Percentiles rank a stretch among this genome's conserved stretches.
Conservation (phyloP, 2,113 vertebrate genomes). For the Aythya baeri region DNA sequence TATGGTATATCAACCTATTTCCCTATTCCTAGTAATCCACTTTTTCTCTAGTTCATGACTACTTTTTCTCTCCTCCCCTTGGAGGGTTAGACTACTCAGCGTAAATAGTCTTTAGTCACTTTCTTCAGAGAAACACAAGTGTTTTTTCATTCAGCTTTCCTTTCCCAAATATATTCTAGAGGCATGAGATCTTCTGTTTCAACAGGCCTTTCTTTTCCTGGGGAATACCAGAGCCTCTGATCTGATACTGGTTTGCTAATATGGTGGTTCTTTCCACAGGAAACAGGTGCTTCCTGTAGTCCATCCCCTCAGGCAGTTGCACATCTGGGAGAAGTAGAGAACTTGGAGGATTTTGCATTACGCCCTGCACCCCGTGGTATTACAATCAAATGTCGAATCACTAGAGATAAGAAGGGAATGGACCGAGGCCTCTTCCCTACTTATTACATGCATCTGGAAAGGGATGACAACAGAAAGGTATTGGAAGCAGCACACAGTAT, state of each 20-base stretch:
- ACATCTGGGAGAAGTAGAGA: constrained; percentile 81
- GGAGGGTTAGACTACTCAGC: background rate
- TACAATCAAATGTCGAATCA: constrained; percentile 90
- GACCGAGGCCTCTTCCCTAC: constrained; percentile 94
- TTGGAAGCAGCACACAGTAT: background rate
- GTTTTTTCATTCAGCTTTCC: background rate
- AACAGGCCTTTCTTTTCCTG: background rate
- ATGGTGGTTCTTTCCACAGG: constrained; percentile 70
- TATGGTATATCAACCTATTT: background rate
- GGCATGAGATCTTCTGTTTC: background rate
- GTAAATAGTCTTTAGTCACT: background rate
- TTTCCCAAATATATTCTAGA: background rate
- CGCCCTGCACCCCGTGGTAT: constrained; percentile 88
- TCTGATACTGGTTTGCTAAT: background rate
- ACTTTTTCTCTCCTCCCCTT: background rate
- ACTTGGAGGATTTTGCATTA: constrained; percentile 89
- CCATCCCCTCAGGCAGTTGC: constrained; percentile 76
- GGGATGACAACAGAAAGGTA: constrained; percentile 92
- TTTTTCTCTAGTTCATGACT: background rate
- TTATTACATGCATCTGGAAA: constrained; percentile 97
- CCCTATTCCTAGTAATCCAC: background rate
- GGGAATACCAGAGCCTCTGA: background rate
- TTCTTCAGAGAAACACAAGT: background rate
- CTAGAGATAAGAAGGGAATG: constrained; percentile 95
- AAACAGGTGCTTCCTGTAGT: constrained; percentile 72